These are phyloP conservation scores for Drosophila truncata DNA, from an alignment of 1,140 invertebrate genomes.

Conservation along the genomic window DNA sequence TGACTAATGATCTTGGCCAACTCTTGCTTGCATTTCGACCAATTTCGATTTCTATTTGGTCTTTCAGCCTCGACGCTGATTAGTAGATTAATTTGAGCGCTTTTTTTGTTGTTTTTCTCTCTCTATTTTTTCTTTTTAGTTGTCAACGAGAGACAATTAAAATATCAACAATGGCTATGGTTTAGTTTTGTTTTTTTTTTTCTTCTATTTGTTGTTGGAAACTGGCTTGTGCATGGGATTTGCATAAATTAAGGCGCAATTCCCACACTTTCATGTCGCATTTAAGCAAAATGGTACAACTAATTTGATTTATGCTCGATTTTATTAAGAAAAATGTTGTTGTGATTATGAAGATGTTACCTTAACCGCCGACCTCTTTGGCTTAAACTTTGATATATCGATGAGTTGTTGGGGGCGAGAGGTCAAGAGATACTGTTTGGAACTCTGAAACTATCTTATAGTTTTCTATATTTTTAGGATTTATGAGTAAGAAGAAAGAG, in stretches of 20 bases:
- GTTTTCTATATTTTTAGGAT: neutral
- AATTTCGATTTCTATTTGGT: conserved; percentile 17
- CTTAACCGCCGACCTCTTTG: neutral
- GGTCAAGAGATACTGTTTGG: neutral
- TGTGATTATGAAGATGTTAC: conserved; percentile 49
- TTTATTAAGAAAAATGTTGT: conserved; percentile 69
- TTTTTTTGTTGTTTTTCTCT: conserved; percentile 14
- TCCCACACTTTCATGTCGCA: conserved; percentile 79
- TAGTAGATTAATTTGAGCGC: conserved; percentile 67
- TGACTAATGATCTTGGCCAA: conserved; percentile 66
- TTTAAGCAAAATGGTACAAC: conserved; percentile 75
- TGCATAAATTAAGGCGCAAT: conserved; percentile 77
- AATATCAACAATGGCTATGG: conserved; percentile 67
- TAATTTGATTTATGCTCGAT: conserved; percentile 75
- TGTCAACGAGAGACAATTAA: conserved; percentile 80
- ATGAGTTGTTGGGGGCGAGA: neutral
- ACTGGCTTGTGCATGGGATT: conserved; percentile 49
- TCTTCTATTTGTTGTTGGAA: conserved; percentile 3
- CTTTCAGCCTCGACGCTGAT: conserved; percentile 70
- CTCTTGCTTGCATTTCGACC: conserved; percentile 35
- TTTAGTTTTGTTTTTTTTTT: neutral
- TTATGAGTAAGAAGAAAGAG: neutral
- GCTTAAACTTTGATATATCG: neutral
- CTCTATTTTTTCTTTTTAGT: conserved; percentile 34
- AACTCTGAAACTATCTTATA: neutral